phyloP scores from a whole-genome alignment of 1,140 invertebrate genomes.

The Penaeus vannamei region DNA sequence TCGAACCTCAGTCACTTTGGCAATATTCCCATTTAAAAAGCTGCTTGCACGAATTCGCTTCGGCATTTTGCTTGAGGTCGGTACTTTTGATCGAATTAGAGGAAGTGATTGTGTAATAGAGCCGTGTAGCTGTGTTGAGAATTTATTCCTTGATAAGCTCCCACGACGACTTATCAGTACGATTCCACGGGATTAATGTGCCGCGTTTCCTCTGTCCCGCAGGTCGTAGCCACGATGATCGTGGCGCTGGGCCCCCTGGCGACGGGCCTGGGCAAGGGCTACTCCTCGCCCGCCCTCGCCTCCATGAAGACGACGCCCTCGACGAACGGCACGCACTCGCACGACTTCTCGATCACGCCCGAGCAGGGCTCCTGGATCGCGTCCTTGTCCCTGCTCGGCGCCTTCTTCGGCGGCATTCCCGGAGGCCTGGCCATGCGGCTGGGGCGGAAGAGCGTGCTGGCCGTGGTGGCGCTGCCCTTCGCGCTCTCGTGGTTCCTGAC shows the following conservation, averaged over 20 bases:
- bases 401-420: constrained; percentile 83
- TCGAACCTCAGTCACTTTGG: too few relatives aligned
- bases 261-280: constrained; percentile 85
- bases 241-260: constrained; percentile 86
- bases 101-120: too few relatives aligned
- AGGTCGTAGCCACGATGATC: constrained; percentile 85
- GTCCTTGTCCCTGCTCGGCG: constrained; percentile 83
- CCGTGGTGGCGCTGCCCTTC: constrained; percentile 81
- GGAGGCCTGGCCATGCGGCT: constrained; percentile 82
- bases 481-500: constrained; percentile 85
- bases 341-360: constrained; percentile 74
- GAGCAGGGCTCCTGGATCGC: constrained; percentile 88
- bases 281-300: constrained; percentile 87
- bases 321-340: constrained; percentile 70
- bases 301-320: constrained; percentile 78
- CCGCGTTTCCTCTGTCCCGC: constrained; percentile 64
- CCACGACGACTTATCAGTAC: not conserved
- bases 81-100: too few relatives aligned
- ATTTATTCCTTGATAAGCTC: not conserved
- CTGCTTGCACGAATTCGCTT: too few relatives aligned
- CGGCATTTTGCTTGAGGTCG: too few relatives aligned
- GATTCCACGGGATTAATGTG: not conserved
- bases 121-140: too few relatives aligned
- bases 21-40: too few relatives aligned
- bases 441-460: constrained; percentile 79